Evolutionary conservation across 2,888 invertebrate species (phyloP).

Genomic region (Harmothoe impar): DNA sequence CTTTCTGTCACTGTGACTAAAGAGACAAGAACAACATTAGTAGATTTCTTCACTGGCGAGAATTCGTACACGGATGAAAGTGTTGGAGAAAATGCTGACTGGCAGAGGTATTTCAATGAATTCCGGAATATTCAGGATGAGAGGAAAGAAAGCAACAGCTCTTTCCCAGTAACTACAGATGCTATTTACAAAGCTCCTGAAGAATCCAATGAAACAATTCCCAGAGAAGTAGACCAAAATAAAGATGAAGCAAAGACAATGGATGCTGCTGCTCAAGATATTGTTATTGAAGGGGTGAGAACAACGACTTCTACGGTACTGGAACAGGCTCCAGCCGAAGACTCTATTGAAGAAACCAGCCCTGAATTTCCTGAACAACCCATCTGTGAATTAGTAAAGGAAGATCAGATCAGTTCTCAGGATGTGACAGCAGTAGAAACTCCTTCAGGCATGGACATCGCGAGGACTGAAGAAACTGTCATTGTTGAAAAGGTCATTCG

Average conservation of each 20-base stretch:
- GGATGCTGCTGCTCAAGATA: neutral
- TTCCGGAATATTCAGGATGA: too few species aligned
- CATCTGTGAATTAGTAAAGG: too few species aligned
- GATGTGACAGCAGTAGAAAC: neutral
- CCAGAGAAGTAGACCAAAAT: neutral
- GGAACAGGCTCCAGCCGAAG: too few species aligned
- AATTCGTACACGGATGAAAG: neutral
- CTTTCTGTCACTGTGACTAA: neutral
- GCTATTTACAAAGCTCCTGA: too few species aligned
- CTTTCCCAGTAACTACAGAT: too few species aligned
- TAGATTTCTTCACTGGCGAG: constrained; percentile 24
- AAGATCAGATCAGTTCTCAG: neutral
- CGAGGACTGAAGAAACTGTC: neutral
- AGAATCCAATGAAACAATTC: neutral
- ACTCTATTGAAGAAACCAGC: too few species aligned
- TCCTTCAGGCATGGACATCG: neutral
- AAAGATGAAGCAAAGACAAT: neutral
- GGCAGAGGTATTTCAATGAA: neutral
- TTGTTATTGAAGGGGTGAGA: neutral
- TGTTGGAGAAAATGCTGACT: neutral
- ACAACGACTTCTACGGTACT: neutral
- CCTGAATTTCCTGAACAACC: too few species aligned
- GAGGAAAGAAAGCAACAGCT: too few species aligned
- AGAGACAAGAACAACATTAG: neutral
- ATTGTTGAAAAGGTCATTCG: neutral